phyloP scores from a whole-genome alignment of 2,113 vertebrate species.

The Seriola aureovittata region DNA sequence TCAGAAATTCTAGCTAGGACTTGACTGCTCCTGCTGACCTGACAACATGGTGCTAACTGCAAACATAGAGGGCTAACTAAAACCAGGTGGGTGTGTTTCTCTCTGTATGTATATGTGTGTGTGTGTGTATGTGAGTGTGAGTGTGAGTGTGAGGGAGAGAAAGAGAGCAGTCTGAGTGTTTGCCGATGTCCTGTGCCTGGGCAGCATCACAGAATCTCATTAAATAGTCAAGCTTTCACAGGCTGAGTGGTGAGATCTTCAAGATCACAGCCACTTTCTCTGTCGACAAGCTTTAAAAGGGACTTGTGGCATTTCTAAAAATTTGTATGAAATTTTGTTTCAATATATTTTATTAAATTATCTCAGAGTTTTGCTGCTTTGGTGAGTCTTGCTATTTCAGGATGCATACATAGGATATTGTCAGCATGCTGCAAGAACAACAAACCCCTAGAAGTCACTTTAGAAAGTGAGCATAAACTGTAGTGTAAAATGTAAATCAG shows the following conservation, averaged over 20 bases:
- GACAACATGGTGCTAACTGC: slow-evolving; percentile 49
- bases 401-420: not conserved
- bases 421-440: not conserved
- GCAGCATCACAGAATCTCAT: slow-evolving; percentile 80
- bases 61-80: slow-evolving; percentile 61
- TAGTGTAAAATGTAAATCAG: not conserved
- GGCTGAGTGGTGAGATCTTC: slow-evolving; percentile 80
- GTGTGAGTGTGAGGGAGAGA: slow-evolving; percentile 22
- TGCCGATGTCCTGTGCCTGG: slow-evolving; percentile 74
- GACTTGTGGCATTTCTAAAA: slow-evolving; percentile 33
- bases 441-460: not conserved
- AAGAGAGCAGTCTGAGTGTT: slow-evolving; percentile 72
- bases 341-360: not conserved
- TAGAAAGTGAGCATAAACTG: slow-evolving; percentile 5
- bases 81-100: slow-evolving; percentile 71
- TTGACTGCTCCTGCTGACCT: slow-evolving; percentile 55
- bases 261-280: slow-evolving; percentile 75
- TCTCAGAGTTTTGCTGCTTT: not conserved
- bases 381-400: not conserved
- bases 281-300: slow-evolving; percentile 35
- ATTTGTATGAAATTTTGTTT: slow-evolving; percentile 30
- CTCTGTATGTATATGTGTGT: slow-evolving; percentile 31
- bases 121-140: slow-evolving; percentile 22
- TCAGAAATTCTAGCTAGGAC: slow-evolving; percentile 50
- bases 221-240: slow-evolving; percentile 82